Base-by-base conservation (phyloP, 1,140 invertebrate genomes). In the Pantala flavescens region DNA sequence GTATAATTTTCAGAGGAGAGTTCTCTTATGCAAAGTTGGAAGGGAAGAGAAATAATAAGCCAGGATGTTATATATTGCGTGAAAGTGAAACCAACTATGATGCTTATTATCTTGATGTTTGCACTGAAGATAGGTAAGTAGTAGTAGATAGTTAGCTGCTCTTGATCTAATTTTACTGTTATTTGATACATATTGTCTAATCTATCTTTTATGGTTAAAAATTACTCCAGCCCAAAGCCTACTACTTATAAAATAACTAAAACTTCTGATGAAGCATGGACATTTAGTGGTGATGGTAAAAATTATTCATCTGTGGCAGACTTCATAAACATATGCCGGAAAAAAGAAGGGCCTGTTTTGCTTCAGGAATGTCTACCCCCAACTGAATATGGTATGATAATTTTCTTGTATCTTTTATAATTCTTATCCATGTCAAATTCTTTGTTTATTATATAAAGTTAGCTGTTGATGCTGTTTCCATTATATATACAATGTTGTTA, bases 21-120 rank as follows among this genome's bases (percentile, higher is more conserved):
- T 96, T 95, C 85, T 90, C 93, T 0, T 91, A 93, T 79, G 84
- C 88, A 28, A 95, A 95, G 82, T 83, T 96, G 43, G 87, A 91
- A 81, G 88, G 92, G 76, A 93, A 93, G 80, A 84, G 90, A 43
- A 84, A 85, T 0, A 90, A 91, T 78, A 87, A 88, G 81, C 83
- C 87, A 73, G 93, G 93, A 14, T 90, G 88, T 79, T 96, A 88
- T 81, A 89, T 96, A 77, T 80, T 96, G 16, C 84, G 94, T 43
- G 90, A 95, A 81, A 92, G 92, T 80, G 90, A 92, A 81, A 87
- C 86, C 11, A 86, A 88, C 72, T 95, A 94, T 79, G 87, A 91
- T 81, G 85, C 86, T 43, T 95, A 88, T 83, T 92, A 89, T 79
- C 85, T 96, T 70, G 93, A 96, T 81, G 89, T 91, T 36, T 93